phyloP scores from a whole-genome alignment of 1,140 invertebrate species.

The Hetaerina americana region DNA sequence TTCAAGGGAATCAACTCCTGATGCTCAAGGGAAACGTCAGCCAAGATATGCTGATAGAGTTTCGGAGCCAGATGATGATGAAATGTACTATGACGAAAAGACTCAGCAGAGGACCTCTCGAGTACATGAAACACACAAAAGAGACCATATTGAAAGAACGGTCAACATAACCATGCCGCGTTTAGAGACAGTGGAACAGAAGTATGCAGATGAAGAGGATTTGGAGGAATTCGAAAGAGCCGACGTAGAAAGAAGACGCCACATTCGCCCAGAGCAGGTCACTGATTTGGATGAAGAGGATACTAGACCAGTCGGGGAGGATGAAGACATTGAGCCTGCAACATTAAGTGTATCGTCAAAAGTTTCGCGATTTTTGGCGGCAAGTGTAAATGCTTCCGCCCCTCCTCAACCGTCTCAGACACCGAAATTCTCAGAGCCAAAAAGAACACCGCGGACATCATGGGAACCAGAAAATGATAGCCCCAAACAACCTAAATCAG shows the following conservation, averaged over 20 bases:
- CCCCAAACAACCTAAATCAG: background rate
- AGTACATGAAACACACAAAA: background rate
- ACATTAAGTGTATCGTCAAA: background rate
- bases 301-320: background rate
- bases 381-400: background rate
- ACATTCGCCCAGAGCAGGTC: background rate
- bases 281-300: background rate
- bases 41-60: slow-evolving; percentile 54
- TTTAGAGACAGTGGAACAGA: slow-evolving; percentile 4
- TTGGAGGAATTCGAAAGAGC: background rate
- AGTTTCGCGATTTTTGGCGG: background rate
- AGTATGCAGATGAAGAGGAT: slow-evolving; percentile 2
- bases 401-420: background rate
- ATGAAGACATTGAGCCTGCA: background rate
- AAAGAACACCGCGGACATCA: background rate
- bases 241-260: background rate
- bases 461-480: background rate
- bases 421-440: background rate
- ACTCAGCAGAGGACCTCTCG: background rate
- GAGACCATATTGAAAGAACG: background rate
- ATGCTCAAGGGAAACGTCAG: background rate
- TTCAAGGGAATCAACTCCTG: background rate
- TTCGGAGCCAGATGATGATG: slow-evolving; percentile 52
- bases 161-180: background rate
- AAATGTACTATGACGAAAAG: slow-evolving; percentile 11